phyloP scores from a whole-genome alignment of 2,888 invertebrate species.

The Ichneumon xanthorius region DNA sequence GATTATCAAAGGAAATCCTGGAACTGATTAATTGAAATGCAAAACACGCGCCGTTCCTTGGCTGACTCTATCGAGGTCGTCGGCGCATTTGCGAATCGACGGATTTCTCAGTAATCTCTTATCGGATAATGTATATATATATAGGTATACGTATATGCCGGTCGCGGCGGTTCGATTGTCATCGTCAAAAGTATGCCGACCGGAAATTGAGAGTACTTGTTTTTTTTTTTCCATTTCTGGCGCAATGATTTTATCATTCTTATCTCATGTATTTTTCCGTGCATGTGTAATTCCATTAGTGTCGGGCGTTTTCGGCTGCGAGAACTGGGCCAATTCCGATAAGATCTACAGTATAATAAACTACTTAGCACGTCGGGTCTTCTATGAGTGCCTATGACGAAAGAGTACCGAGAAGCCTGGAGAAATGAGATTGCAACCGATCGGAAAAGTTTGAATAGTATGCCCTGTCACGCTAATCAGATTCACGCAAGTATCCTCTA shows the following conservation, averaged over 20 bases:
- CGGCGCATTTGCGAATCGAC: constrained; percentile 57
- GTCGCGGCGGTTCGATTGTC: background rate
- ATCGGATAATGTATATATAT: constrained; percentile 34
- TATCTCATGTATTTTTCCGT: background rate
- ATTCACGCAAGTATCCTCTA: background rate
- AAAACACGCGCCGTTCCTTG: constrained; percentile 59
- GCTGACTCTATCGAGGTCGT: constrained; percentile 31
- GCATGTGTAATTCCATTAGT: background rate
- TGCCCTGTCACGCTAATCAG: constrained; percentile 52
- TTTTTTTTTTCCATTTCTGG: background rate
- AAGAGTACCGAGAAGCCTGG: constrained; percentile 50
- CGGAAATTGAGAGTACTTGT: constrained; percentile 7
- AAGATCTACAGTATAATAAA: constrained; percentile 4
- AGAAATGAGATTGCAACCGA: constrained; percentile 38
- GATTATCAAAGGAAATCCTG: constrained; percentile 62
- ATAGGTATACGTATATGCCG: background rate
- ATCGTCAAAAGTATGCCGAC: constrained; percentile 1
- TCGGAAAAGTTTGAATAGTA: constrained; percentile 57
- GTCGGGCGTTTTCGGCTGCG: background rate
- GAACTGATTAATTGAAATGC: constrained; percentile 72
- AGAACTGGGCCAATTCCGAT: constrained; percentile 6
- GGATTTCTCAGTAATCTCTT: constrained; percentile 67
- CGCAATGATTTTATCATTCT: background rate
- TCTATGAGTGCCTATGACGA: constrained; percentile 11
- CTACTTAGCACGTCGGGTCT: background rate